These are phyloP conservation scores for Sakesphorus luctuosus DNA, from an alignment of 2,113 vertebrate species.

Conservation along the genomic window DNA sequence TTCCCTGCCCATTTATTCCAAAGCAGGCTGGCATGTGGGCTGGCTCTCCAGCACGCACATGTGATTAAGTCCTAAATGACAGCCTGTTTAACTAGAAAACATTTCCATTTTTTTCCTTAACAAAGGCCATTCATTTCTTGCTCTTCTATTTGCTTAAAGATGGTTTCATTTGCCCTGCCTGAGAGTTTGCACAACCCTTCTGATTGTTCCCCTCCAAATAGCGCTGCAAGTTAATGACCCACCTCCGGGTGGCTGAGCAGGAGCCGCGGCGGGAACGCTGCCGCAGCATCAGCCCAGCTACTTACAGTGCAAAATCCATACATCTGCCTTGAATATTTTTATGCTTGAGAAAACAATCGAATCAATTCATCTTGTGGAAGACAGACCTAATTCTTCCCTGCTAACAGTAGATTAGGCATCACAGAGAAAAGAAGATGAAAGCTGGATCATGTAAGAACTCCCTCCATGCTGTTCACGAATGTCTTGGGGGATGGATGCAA, in stretches of 20 bases:
- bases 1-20: conserved; percentile 28
- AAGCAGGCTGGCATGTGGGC: conserved; percentile 7
- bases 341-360: conserved; percentile 22
- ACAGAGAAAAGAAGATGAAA: not conserved
- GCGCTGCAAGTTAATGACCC: not conserved
- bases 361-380: conserved; percentile 15
- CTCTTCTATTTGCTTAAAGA: conserved; percentile 49
- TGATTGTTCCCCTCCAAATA: not conserved
- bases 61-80: conserved; percentile 63
- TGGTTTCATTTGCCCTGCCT: not conserved
- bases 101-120: conserved; percentile 65
- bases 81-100: conserved; percentile 69
- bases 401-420: not conserved
- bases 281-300: not conserved
- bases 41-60: conserved; percentile 6
- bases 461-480: not conserved
- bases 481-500: not conserved
- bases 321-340: not conserved
- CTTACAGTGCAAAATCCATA: not conserved
- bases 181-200: not conserved
- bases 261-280: not conserved
- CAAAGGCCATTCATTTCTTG: conserved; percentile 65
- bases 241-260: not conserved
- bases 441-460: not conserved
- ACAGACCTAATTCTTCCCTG: not conserved